Evolutionary conservation across 2,797 vertebrate genomes (phyloP).

Genomic region (Schizothorax lantsangensis): DNA sequence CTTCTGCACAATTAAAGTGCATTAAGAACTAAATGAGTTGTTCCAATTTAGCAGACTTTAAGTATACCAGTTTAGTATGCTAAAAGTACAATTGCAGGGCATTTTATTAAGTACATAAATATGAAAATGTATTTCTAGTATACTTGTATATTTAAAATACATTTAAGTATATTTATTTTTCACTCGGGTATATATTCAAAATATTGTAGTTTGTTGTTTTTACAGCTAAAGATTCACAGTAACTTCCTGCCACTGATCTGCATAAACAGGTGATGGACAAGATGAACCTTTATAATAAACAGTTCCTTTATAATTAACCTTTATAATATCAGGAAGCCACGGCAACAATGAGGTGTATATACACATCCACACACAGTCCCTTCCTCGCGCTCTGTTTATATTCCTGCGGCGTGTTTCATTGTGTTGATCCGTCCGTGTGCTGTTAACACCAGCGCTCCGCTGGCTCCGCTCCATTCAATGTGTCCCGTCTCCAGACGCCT

Average conservation of each 20-base stretch:
- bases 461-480: constrained; percentile 65
- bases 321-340: not conserved
- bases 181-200: not conserved
- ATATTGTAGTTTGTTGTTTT: not conserved
- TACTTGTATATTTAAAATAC: not conserved
- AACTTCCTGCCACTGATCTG: not conserved
- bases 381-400: constrained; percentile 46
- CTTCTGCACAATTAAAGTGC: too few species aligned
- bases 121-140: not conserved
- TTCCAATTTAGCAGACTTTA: too few species aligned
- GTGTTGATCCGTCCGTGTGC: not conserved
- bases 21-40: too few species aligned
- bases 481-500: constrained; percentile 60
- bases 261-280: not conserved
- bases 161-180: too few species aligned
- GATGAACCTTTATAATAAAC: not conserved
- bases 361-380: constrained; percentile 28
- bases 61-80: too few species aligned
- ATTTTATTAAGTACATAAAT: too few species aligned
- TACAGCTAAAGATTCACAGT: not conserved
- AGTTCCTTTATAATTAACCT: too few species aligned
- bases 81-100: too few species aligned
- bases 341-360: not conserved
- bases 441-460: constrained; percentile 51
- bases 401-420: constrained; percentile 42